A percentile compares a stretch with the other conserved stretches of the same genome.
Conservation (phyloP, 1,140 invertebrate species). For the Caenorhabditis inopinata region DNA sequence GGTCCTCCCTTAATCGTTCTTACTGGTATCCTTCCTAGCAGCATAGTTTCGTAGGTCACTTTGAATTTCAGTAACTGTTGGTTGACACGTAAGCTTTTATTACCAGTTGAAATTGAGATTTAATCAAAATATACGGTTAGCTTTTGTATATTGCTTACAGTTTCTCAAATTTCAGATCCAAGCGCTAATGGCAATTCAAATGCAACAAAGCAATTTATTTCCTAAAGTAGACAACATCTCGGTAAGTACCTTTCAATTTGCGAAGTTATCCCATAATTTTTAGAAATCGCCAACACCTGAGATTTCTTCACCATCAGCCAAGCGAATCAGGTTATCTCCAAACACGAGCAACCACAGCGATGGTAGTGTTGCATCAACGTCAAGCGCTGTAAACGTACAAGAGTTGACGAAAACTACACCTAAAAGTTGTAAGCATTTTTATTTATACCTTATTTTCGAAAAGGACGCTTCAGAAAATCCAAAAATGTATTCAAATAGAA, state of each 20-base stretch:
- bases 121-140: too few relatives aligned
- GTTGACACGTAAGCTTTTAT: too few relatives aligned
- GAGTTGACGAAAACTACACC: background rate
- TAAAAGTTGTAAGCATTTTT: background rate
- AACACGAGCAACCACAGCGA: constrained; percentile 13
- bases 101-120: too few relatives aligned
- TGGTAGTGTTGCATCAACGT: constrained; percentile 12
- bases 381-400: background rate
- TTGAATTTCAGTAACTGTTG: too few relatives aligned
- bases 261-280: background rate
- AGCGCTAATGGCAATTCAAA: background rate
- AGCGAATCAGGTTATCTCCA: background rate
- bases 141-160: too few relatives aligned
- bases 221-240: background rate
- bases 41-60: too few relatives aligned
- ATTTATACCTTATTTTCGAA: too few relatives aligned
- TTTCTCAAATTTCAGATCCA: background rate
- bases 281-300: background rate
- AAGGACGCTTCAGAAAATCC: too few relatives aligned
- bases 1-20: too few relatives aligned
- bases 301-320: background rate
- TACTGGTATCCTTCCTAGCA: too few relatives aligned
- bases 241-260: background rate
- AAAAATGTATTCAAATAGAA: too few relatives aligned
- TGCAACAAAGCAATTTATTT: constrained; percentile 2